These are phyloP conservation scores for Pandemis cinnamomeana DNA, from an alignment of 2,888 invertebrate species.

Conservation along the genomic window DNA sequence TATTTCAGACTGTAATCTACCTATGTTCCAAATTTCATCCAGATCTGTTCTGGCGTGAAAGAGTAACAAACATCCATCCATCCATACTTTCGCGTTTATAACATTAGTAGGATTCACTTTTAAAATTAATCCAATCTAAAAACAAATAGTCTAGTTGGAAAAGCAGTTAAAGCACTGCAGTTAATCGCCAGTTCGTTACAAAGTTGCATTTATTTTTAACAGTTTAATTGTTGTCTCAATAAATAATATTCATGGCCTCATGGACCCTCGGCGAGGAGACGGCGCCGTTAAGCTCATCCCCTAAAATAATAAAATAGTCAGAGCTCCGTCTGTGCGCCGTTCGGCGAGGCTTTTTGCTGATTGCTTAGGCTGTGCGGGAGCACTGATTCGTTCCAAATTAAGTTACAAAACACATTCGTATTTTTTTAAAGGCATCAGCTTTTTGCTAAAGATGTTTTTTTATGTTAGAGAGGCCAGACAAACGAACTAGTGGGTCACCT, in stretches of 20 bases:
- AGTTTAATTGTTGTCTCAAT: constrained; percentile 6
- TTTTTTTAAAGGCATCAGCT: no score
- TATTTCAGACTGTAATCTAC: no score
- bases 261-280: not conserved
- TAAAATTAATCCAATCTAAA: not conserved
- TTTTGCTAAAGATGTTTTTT: no score
- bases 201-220: constrained; percentile 2
- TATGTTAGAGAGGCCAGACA: no score
- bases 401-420: no score
- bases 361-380: not conserved
- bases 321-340: not conserved
- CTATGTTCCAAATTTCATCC: no score
- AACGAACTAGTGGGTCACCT: no score
- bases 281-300: not conserved
- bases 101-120: no score
- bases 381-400: no score
- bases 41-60: no score
- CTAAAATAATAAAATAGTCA: constrained; percentile 7
- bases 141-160: not conserved
- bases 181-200: not conserved
- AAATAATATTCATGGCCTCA: constrained; percentile 10
- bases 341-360: constrained; percentile 12
- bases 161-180: not conserved
- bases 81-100: no score
- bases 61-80: no score